Base-by-base conservation (phyloP, 2,888 invertebrate species). In the Drosophila aldrichi region DNA sequence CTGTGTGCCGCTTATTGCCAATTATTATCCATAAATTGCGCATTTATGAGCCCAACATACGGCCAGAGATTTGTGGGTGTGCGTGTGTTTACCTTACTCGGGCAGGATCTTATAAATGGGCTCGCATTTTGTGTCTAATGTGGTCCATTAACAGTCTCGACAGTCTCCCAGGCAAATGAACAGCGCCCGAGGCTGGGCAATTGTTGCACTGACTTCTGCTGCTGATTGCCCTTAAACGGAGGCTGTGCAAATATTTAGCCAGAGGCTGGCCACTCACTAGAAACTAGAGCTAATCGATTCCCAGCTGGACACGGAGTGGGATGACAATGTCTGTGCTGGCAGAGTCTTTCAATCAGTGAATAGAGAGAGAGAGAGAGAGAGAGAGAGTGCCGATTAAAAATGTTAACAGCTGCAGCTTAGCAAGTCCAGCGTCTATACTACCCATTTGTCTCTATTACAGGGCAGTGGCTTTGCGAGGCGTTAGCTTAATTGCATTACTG, bases 21-120 rank as follows among this genome's bases (percentile, higher is more conserved):
- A 91, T 90, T 91, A 90, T 90, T 89, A 80, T 82, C 81, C 80
- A 88, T 89, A 90, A 91, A 90, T 90, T 87, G 90, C 86, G 75
- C 81, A 86, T 82, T 85, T 89, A 80, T 74, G 77, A 73, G 75
- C 29, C 56, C 56, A 32, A 38, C 48, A 20, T 57, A 41, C 25
- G 55, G 51, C 4, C 22, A 20, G 55, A 38, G 56, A 44, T 14
- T 22, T 16, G 52, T 12, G 29, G 32, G 41, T n/a, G 40, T 55
- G 34, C 51, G 55, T 51, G 20, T 22, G 20, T 71, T 85, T 85
- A 83, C 82, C 83, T 82, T 82, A 85, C 82, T 79, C n/a, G 65
- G 62, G 70, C 51, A 18, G 56, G 38, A 55, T 49, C 69, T 18
- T 36, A 71, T 79, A 77, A 85, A 82, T 82, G 79, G 55, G 79